These are phyloP conservation scores for Enteromius mattozi DNA, from an alignment of 2,797 vertebrate genomes.

Conservation along the genomic window DNA sequence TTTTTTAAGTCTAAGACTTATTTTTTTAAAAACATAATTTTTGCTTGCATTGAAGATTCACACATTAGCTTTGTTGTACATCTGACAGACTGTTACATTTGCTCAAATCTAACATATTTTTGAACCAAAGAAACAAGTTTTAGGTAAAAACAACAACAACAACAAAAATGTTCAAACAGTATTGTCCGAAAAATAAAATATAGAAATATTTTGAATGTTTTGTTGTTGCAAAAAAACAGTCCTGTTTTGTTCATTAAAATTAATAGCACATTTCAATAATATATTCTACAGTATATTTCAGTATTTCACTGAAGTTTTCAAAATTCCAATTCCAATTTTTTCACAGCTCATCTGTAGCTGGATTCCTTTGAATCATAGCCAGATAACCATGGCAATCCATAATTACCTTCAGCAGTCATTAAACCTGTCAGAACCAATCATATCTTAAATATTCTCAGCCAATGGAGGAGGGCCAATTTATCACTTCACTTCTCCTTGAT, in stretches of 20 bases:
- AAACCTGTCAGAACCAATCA: neutral
- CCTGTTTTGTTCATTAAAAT: neutral
- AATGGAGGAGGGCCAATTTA: neutral
- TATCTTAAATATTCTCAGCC: neutral
- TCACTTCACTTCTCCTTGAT: neutral
- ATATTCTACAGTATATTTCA: neutral
- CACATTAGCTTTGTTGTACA: neutral
- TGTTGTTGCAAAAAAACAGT: neutral
- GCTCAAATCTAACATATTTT: neutral
- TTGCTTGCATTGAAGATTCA: neutral
- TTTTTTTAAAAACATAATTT: neutral
- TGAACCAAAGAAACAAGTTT: neutral
- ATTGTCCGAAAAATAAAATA: neutral
- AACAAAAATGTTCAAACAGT: neutral
- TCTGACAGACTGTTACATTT: neutral
- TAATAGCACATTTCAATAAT: neutral
- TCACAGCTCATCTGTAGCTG: neutral
- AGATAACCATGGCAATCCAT: neutral
- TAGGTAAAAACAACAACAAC: neutral
- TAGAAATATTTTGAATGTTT: neutral
- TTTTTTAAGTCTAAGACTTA: slow-evolving; percentile 3
- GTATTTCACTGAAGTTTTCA: neutral
- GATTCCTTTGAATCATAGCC: neutral
- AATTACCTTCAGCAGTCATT: neutral
- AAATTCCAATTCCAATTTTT: neutral